phyloP scores from a whole-genome alignment of 2,888 invertebrate species.

The Temnothorax unifasciatus region DNA sequence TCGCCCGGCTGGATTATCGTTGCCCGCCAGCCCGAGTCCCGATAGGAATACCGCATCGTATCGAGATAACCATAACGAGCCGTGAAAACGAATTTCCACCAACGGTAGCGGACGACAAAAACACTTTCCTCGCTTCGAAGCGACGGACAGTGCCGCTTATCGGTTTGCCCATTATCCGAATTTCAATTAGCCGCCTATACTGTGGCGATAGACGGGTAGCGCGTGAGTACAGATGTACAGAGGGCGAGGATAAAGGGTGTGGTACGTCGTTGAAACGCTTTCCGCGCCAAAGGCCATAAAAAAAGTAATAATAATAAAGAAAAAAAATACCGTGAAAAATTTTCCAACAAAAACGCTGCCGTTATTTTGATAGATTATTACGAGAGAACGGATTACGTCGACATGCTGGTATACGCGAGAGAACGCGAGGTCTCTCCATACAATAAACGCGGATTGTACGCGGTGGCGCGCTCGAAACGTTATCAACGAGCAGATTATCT shows the following conservation, averaged over 20 bases:
- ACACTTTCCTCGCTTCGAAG: conserved; percentile 57
- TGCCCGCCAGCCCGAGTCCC: conserved; percentile 25
- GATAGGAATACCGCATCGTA: conserved; percentile 42
- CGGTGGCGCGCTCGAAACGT: conserved; percentile 20
- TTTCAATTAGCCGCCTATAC: conserved; percentile 70
- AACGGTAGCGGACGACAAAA: conserved; percentile 53
- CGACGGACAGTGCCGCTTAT: conserved; percentile 60
- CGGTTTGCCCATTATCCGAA: conserved; percentile 74
- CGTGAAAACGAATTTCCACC: conserved; percentile 76
- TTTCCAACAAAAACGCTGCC: conserved; percentile 7
- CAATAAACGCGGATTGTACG: conserved; percentile 43
- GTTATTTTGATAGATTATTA: conserved; percentile 52
- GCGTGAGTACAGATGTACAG: conserved; percentile 49
- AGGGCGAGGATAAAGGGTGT: conserved; percentile 12
- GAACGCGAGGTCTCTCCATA: neutral
- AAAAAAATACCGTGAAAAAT: conserved; percentile 10
- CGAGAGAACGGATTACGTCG: conserved; percentile 50
- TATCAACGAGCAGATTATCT: conserved; percentile 45
- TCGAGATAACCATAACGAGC: conserved; percentile 68
- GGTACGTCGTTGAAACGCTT: conserved; percentile 29
- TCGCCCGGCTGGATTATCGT: conserved; percentile 28
- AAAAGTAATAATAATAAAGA: conserved; percentile 14
- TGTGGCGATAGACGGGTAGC: conserved; percentile 11
- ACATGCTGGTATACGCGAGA: conserved; percentile 1
- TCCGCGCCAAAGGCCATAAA: neutral